Conservation (phyloP, 2,888 invertebrate genomes). For the Drosophila austrosaltans region DNA sequence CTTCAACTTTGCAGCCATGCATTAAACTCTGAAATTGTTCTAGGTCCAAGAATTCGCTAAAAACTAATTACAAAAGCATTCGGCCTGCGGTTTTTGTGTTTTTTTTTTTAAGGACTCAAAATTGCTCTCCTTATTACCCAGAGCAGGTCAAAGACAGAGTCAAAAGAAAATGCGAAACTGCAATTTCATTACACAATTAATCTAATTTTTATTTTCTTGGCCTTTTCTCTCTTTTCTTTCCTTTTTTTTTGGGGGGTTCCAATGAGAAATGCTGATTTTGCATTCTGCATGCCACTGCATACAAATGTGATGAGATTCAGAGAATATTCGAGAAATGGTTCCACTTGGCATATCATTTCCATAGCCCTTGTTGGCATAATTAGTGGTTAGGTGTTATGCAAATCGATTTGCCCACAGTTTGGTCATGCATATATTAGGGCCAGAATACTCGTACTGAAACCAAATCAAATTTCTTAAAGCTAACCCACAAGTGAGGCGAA, state of each 20-base stretch:
- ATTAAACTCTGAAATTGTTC: slow-evolving; percentile 69
- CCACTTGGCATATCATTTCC: slow-evolving; percentile 45
- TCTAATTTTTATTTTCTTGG: slow-evolving; percentile 62
- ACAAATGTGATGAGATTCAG: slow-evolving; percentile 54
- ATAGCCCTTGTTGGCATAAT: slow-evolving; percentile 49
- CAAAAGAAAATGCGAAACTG: slow-evolving; percentile 44
- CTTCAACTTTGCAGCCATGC: slow-evolving; percentile 51
- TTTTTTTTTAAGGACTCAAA: slow-evolving; percentile 9
- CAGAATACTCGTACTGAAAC: neutral
- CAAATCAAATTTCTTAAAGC: slow-evolving; percentile 16
- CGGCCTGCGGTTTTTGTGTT: neutral
- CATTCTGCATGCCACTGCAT: slow-evolving; percentile 63
- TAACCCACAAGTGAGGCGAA: neutral
- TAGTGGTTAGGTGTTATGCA: slow-evolving; percentile 61
- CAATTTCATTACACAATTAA: slow-evolving; percentile 75
- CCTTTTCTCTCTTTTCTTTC: slow-evolving; percentile 41
- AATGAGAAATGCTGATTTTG: slow-evolving; percentile 77
- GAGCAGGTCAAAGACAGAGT: slow-evolving; percentile 12
- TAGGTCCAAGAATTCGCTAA: slow-evolving; percentile 42
- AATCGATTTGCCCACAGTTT: slow-evolving; percentile 59
- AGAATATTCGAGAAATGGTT: slow-evolving; percentile 19
- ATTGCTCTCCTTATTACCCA: slow-evolving; percentile 13
- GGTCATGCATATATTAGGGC: slow-evolving; percentile 24
- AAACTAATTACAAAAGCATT: slow-evolving; percentile 74
- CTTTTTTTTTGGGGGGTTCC: slow-evolving; percentile 24